phyloP scores from a whole-genome alignment of 2,113 vertebrate species.

The Rhinoderma darwinii region DNA sequence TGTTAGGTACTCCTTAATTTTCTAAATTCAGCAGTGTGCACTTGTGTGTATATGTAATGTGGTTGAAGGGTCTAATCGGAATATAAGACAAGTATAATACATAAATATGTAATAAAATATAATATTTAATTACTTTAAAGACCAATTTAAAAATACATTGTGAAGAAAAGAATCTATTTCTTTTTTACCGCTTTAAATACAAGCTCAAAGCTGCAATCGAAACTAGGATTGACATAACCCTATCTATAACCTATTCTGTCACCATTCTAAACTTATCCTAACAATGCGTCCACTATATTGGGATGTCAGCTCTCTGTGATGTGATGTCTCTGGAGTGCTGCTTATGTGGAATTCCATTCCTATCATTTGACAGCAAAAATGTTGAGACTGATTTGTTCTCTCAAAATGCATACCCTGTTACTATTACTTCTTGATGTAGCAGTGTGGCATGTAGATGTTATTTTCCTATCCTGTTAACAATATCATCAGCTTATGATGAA shows the following conservation, averaged over 20 bases:
- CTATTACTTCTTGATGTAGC: neutral
- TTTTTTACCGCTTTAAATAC: neutral
- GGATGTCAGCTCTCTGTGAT: slow-evolving; percentile 40
- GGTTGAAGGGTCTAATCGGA: too few relatives aligned
- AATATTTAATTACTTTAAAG: too few relatives aligned
- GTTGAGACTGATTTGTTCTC: slow-evolving; percentile 27
- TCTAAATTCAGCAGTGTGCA: too few relatives aligned
- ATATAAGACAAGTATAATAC: too few relatives aligned
- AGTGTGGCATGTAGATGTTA: neutral
- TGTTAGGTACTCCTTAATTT: too few relatives aligned
- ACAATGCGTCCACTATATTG: slow-evolving; percentile 27
- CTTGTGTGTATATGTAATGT: too few relatives aligned
- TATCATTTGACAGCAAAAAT: slow-evolving; percentile 33
- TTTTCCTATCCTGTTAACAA: neutral
- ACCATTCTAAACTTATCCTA: slow-evolving; percentile 40
- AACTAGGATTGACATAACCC: neutral
- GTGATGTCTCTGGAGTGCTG: slow-evolving; percentile 42
- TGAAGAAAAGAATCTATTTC: neutral
- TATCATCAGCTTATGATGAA: neutral
- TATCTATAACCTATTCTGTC: slow-evolving; percentile 32
- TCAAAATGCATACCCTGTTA: neutral
- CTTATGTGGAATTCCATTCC: slow-evolving; percentile 27
- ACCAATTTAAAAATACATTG: neutral
- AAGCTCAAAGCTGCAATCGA: neutral
- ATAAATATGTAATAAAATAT: too few relatives aligned